Evolutionary conservation across 2,888 invertebrate genomes (phyloP).

Genomic region (Andrena chrysosceles): DNA sequence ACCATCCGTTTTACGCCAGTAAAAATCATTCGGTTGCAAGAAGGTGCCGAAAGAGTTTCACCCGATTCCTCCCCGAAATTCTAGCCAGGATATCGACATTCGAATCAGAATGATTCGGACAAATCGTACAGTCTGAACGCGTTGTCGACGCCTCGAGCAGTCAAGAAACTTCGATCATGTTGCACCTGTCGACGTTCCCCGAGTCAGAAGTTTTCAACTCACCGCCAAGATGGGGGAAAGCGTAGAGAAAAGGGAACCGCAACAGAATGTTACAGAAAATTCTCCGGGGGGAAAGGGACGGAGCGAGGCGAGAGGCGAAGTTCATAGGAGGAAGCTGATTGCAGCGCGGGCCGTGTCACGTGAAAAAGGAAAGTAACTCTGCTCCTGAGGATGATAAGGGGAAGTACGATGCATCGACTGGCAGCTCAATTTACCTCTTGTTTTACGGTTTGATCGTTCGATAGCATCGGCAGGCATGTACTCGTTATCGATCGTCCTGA

Average conservation of each 20-base stretch:
- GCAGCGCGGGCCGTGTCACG: slow-evolving; percentile 55
- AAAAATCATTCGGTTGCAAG: not conserved
- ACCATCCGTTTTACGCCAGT: no score
- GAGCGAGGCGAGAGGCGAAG: not conserved
- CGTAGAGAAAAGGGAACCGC: slow-evolving; percentile 10
- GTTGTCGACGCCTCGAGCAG: slow-evolving; percentile 56
- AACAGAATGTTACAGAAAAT: slow-evolving; percentile 13
- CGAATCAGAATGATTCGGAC: slow-evolving; percentile 44
- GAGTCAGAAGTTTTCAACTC: slow-evolving; percentile 57
- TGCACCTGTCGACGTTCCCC: slow-evolving; percentile 51
- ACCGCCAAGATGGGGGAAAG: not conserved
- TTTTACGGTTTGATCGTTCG: slow-evolving; percentile 60
- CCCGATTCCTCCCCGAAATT: slow-evolving; percentile 32
- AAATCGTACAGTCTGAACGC: slow-evolving; percentile 59
- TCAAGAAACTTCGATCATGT: slow-evolving; percentile 59
- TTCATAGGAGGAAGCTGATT: slow-evolving; percentile 53
- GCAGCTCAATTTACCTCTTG: slow-evolving; percentile 72
- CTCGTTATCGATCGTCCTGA: slow-evolving; percentile 67
- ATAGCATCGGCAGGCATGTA: slow-evolving; percentile 62
- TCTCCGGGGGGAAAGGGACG: not conserved
- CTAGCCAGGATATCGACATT: slow-evolving; percentile 54
- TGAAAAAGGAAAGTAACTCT: slow-evolving; percentile 54
- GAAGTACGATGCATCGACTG: slow-evolving; percentile 62
- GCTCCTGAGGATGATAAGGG: slow-evolving; percentile 62
- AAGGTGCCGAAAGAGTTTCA: not conserved